phyloP scores from a whole-genome alignment of 2,113 vertebrate genomes.

The Xenopus laevis region DNA sequence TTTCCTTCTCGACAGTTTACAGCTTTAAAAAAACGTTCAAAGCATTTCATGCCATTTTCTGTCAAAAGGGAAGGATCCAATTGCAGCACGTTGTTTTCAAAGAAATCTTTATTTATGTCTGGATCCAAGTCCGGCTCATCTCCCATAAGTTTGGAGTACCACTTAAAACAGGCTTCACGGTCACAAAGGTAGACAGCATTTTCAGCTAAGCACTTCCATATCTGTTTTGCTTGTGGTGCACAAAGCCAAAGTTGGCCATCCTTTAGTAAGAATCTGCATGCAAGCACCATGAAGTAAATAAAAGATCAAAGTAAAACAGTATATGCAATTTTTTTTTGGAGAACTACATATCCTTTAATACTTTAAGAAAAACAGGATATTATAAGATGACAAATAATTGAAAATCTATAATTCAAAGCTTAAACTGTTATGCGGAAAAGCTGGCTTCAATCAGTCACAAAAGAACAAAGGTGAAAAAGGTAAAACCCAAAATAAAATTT shows the following conservation, averaged over 20 bases:
- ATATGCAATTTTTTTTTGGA: no score
- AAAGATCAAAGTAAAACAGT: no score
- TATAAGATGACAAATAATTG: no score
- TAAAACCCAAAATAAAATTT: no score
- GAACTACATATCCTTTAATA: no score
- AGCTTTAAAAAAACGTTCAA: constrained; percentile 98
- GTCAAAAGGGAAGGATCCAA: constrained; percentile 96
- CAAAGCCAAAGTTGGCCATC: constrained; percentile 98
- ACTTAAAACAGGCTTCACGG: constrained; percentile 98
- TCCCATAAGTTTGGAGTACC: constrained; percentile 99
- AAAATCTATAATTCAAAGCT: no score
- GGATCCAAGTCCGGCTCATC: constrained; percentile 98
- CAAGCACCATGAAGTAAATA: constrained; percentile 41
- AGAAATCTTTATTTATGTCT: constrained; percentile 99
- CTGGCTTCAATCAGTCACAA: no score
- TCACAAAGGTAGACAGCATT: constrained; percentile 98
- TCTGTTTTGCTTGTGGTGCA: constrained; percentile 97
- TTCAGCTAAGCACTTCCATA: constrained; percentile 98
- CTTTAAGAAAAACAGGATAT: no score
- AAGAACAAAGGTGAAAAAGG: no score
- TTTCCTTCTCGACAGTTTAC: constrained; percentile 99
- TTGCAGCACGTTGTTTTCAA: constrained; percentile 98
- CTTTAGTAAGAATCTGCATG: constrained; percentile 89
- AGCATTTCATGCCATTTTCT: constrained; percentile 99
- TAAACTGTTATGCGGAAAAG: no score